Base-by-base conservation (phyloP, 2,113 vertebrate genomes). In the Notarius lentiginosus region DNA sequence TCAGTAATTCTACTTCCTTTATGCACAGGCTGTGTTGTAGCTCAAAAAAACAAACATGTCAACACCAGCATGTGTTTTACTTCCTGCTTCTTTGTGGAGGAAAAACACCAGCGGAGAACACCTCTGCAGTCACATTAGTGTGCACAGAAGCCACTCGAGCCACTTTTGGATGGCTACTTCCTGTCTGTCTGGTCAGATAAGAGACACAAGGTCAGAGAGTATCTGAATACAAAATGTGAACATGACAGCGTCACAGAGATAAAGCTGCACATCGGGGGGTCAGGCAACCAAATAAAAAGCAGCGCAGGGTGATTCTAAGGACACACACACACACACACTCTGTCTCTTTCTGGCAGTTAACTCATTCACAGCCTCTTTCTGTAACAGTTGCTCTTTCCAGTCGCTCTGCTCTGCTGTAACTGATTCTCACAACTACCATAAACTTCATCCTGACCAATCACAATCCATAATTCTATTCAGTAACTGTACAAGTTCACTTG, bases 151-250 rank as follows among this genome's bases (percentile, higher is more conserved):
- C 34, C 49, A 14, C 65, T 51, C 12, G 65, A 30, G 77, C 65
- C 49, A 27, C 30, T 76, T 63, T 66, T 77, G 56, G 51, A 82
- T 61, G 83, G 66, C n/a, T 80, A 34, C 60, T 72, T 82, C 82
- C 86, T 60, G 86, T 58, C 80, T 90, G 88, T 82, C 24, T 56
- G 70, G 58, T 75, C 86, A 73, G 89, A 90, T 90, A 89, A 90
- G 88, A 55, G 73, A 7, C 22, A 4, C n/a, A 82, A 80, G 86
- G 86, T 87, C 86, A 90, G 65, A 17, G 84, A 68, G 63, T 58
- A 88, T 84, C 79, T 66, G 65, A 73, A 89, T 84, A 84, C 82
- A 83, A 81, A 85, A 82, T 53, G 34, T 55, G 85, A 66, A 82
- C 84, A 80, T 84, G 34, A 34, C 79, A 84, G 27, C 72, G 70